phyloP scores from a whole-genome alignment of 2,113 vertebrate genomes.

The Pollimyrus isidori region DNA sequence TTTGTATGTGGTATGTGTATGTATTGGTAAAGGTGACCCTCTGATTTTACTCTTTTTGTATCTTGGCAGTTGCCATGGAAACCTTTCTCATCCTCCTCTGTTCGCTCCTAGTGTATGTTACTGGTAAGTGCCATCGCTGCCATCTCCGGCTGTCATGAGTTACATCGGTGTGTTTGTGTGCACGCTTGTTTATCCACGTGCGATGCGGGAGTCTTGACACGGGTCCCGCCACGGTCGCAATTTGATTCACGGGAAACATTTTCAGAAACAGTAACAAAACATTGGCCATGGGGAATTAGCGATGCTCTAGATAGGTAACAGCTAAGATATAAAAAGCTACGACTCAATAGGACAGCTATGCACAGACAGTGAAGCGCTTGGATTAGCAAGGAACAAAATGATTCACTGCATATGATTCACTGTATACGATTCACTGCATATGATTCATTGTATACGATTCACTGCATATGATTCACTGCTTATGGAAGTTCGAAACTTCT shows the following conservation, averaged over 20 bases:
- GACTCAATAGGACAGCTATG: not conserved
- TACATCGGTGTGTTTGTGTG: not conserved
- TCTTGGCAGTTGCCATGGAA: conserved; percentile 79
- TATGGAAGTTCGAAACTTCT: not conserved
- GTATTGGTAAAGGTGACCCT: conserved; percentile 20
- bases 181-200: not conserved
- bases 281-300: not conserved
- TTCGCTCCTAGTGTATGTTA: conserved; percentile 69
- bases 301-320: not conserved
- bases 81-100: conserved; percentile 72
- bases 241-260: not conserved
- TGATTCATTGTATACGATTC: not conserved
- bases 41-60: conserved; percentile 24
- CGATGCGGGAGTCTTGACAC: not conserved
- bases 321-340: not conserved
- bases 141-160: not conserved
- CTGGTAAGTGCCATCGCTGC: conserved; percentile 65
- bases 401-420: not conserved
- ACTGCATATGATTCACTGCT: not conserved
- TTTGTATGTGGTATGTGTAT: not conserved
- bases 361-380: not conserved
- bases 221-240: not conserved
- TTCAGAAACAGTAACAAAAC: not conserved
- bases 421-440: too few species aligned
- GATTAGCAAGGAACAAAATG: not conserved